These are phyloP conservation scores for Pandion haliaetus DNA, from an alignment of 2,113 vertebrate genomes.

Conservation along the genomic window DNA sequence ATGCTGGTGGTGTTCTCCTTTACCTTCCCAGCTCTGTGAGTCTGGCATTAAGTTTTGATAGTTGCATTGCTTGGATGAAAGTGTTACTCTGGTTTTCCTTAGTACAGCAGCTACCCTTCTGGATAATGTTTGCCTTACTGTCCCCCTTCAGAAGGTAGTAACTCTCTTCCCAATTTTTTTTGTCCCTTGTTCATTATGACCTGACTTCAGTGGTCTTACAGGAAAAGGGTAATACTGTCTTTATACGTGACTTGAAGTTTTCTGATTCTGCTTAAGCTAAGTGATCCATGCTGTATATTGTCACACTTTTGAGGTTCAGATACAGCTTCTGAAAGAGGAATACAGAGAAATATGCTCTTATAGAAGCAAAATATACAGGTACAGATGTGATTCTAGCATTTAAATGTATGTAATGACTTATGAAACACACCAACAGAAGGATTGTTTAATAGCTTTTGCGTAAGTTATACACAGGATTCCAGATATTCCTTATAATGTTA, in stretches of 20 bases:
- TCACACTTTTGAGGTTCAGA: neutral
- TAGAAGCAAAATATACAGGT: neutral
- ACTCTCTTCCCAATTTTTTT: neutral
- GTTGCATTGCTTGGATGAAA: neutral
- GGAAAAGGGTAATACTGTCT: neutral
- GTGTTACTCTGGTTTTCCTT: neutral
- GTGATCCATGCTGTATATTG: fast-evolving
- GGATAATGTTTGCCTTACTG: neutral
- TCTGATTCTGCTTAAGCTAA: neutral
- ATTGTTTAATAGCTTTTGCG: neutral
- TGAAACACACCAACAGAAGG: neutral
- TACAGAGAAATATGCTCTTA: neutral
- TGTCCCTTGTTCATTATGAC: neutral
- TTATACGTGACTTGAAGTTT: neutral
- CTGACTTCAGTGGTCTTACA: neutral
- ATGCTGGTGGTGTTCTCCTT: neutral
- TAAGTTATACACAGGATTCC: neutral
- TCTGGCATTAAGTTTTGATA: neutral
- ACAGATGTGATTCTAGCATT: neutral
- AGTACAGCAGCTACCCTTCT: neutral
- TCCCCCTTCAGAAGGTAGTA: neutral
- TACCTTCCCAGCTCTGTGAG: fast-evolving
- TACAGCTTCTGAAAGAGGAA: neutral
- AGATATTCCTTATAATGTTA: neutral
- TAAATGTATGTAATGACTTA: neutral